Base-by-base conservation (phyloP, 2,113 vertebrate genomes). In the Corynorhinus townsendii region DNA sequence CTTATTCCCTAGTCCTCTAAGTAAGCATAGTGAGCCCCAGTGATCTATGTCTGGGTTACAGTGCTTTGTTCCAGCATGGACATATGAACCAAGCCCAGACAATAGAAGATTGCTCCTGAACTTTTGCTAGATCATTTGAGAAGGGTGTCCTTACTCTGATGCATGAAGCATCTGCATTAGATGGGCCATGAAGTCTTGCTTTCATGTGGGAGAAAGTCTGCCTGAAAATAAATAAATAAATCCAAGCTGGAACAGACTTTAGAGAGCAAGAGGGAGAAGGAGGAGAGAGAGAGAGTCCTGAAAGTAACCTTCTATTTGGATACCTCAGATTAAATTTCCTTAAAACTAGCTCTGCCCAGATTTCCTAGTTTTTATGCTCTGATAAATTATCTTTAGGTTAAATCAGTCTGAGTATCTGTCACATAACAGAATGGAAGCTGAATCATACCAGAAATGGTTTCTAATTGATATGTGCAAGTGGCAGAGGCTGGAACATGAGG, bases 1-100 rank as follows among this genome's bases (percentile, higher is more conserved):
- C 24, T 35, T n/a, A 7, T 30, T n/a, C 5, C 3, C 10, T 33
- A 1, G 3, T 19, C 24, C 30, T 59, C 3, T 10, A 62, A 7
- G 11, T 40, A 6, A 79, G 17, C 7, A 17, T 7, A 49, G 7
- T 9, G 9, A 81, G 28, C 5, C 22, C 19, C 2, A 66, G 38
- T 38, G 68, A 66, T 38, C 17, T 68, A 33, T 75, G 38, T 11
- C 40, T 26, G 9, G 64, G 5, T 11, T 24, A 64, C 35, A 19
- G 11, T 26, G n/a, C 40, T 62, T 52, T 45, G 24, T 62, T 54
- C n/a, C 73, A 47, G 20, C 4, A 6, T n/a, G 5, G 15, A 35
- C 62, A 54, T 3, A 0, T 35, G 40, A 72, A n/a, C 12, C 35
- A 85, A 54, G 15, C 26, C 7, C 64, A 66, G 59, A 14, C 1